Evolutionary conservation across 2,113 vertebrate species (phyloP).

Genomic region (Brienomyrus brachyistius): DNA sequence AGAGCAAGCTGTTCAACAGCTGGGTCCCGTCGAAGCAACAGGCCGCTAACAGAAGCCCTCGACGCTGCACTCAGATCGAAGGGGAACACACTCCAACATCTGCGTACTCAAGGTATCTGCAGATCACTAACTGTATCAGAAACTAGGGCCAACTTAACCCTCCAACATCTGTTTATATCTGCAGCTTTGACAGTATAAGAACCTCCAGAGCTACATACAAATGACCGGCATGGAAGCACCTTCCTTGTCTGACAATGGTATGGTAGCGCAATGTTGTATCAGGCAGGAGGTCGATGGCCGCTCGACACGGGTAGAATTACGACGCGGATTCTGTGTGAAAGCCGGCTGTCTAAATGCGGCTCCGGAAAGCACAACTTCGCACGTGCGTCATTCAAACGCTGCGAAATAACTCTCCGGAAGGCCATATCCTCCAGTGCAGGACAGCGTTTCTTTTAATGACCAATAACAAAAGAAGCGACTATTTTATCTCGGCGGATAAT

Average conservation of each 20-base stretch:
- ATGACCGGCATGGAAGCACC: background rate
- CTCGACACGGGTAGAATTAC: background rate
- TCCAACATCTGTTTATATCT: background rate
- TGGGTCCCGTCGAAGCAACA: background rate
- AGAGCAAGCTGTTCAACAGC: background rate
- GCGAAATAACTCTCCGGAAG: background rate
- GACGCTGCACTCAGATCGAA: background rate
- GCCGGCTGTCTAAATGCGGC: background rate
- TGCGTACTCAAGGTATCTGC: background rate
- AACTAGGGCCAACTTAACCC: background rate
- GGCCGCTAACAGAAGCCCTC: background rate
- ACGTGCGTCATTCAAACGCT: background rate
- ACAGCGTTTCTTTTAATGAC: background rate
- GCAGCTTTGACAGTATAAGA: background rate
- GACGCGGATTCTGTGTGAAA: background rate
- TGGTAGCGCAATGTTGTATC: background rate
- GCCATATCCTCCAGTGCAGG: background rate
- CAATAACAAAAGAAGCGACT: background rate
- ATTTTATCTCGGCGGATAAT: background rate
- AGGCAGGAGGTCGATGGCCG: background rate
- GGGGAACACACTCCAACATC: background rate
- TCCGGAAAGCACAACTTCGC: background rate
- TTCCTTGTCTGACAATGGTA: background rate
- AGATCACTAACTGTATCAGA: background rate
- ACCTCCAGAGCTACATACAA: background rate